phyloP scores from a whole-genome alignment of 2,888 invertebrate species.

The Leptogaster cylindrica region DNA sequence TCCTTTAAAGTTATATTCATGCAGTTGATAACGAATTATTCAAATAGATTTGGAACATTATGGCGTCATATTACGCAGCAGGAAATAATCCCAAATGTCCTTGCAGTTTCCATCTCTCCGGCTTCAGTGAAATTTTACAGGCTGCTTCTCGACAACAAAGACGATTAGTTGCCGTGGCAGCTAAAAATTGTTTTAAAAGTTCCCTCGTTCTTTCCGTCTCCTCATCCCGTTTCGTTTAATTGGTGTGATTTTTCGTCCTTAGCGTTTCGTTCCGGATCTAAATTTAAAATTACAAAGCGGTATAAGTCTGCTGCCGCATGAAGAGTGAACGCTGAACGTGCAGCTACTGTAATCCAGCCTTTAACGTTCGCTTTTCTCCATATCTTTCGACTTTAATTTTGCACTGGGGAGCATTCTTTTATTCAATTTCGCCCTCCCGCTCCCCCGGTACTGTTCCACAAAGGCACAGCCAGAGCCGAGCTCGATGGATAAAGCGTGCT shows the following conservation, averaged over 20 bases:
- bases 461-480: neutral
- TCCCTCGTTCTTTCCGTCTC: neutral
- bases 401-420: conserved; percentile 37
- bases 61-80: too few relatives aligned
- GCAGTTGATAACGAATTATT: too few relatives aligned
- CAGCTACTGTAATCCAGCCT: conserved; percentile 21
- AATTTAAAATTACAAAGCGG: conserved; percentile 32
- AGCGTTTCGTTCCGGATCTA: neutral
- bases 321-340: neutral
- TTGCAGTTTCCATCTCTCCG: too few relatives aligned
- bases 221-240: conserved; percentile 14
- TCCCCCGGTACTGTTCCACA: neutral
- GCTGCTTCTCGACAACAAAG: too few relatives aligned
- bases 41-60: too few relatives aligned
- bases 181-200: too few relatives aligned
- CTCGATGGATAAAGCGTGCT: conserved; percentile 2
- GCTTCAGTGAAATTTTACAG: too few relatives aligned
- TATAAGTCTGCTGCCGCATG: conserved; percentile 23
- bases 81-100: too few relatives aligned
- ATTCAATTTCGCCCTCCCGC: conserved; percentile 23
- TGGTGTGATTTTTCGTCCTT: conserved; percentile 2
- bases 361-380: conserved; percentile 35
- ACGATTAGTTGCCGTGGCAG: too few relatives aligned
- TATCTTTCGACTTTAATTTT: conserved; percentile 40
- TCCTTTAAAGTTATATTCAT: too few relatives aligned